A percentile compares a stretch with the other conserved stretches of the same genome.
phyloP scores from a whole-genome alignment of 1,140 invertebrate genomes.

The Aphelinus certus region DNA sequence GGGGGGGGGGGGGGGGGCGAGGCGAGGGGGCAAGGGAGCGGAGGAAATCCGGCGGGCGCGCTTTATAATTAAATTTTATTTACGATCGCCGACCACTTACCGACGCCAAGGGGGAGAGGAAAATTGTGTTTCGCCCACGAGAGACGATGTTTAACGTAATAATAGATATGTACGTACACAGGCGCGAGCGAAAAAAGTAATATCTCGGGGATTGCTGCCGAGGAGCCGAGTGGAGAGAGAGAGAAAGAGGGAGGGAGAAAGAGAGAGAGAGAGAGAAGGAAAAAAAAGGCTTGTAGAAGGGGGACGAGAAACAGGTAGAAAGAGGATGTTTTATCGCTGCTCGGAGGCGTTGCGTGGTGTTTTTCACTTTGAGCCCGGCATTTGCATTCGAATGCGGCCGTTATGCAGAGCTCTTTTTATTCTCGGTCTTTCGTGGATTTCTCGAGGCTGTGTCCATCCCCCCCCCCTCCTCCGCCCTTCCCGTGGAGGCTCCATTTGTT shows the following conservation, averaged over 20 bases:
- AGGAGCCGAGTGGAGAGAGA: neutral
- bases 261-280: neutral
- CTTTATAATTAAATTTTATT: conserved; percentile 38
- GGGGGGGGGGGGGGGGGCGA: no score
- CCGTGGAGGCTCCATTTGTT: conserved; percentile 2
- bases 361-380: conserved; percentile 25
- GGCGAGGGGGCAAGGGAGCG: neutral
- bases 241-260: no score
- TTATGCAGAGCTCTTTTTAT: conserved; percentile 16
- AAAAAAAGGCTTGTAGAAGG: neutral
- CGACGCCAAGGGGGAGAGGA: neutral
- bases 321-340: conserved; percentile 31
- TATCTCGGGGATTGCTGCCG: neutral
- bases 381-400: conserved; percentile 35
- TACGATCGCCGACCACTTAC: conserved; percentile 6
- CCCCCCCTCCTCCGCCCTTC: no score
- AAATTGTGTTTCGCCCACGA: conserved; percentile 17
- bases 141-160: conserved; percentile 25
- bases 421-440: conserved; percentile 17
- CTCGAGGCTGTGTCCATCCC: no score
- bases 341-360: conserved; percentile 22
- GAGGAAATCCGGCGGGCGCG: conserved; percentile 25
- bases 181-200: neutral
- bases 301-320: neutral
- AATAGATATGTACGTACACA: conserved; percentile 7